Evolutionary conservation across 2,888 invertebrate genomes (phyloP), one percentile per base, ranked within the genome.

Genomic region (Polyploca ridens): DNA sequence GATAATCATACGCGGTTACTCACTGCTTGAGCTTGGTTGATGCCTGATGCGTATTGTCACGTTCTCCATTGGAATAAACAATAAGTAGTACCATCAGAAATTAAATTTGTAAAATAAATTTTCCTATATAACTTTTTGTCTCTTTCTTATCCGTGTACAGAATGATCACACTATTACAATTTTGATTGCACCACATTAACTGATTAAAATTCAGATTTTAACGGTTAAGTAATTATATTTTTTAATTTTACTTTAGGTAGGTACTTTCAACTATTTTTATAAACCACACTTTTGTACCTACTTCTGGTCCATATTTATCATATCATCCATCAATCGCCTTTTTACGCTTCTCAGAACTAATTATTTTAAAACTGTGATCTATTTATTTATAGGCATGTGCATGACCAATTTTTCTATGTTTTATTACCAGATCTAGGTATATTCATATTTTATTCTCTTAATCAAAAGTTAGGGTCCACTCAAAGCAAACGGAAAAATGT

Each of bases 351-450:
- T 46, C 46, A 46, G 5, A n/a, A 46, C 3, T 46, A 46, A 10
- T 46, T 14, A 11, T 46, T 10, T 46, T 5, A 3, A n/a, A 5
- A 46, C 0, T n/a, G 0, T 6, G 13, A 13, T 7, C 8, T 7
- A n/a, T 6, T 46, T 7, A n/a, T 0, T 35, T 35, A 6, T 35
- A 14, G n/a, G 46, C 46, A 46, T 46, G 46, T 46, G 90, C 90
- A 90, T 88, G 90, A 46, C 89, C 89, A 46, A 10, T 14, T n/a
- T n/a, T n/a, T n/a, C 46, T 13, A 13, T 1, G n/a, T 46, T n/a
- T n/a, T n/a, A n/a, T n/a, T n/a, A 6, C 46, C 5, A 46, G n/a
- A 6, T n/a, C 46, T 5, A 46, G 7, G 5, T 46, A 46, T n/a
- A n/a, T 14, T 44, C 14, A 44, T 44, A 38, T 5, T 4, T 41